phyloP scores from a whole-genome alignment of 1,140 invertebrate genomes.

The Cataglyphis hispanica region DNA sequence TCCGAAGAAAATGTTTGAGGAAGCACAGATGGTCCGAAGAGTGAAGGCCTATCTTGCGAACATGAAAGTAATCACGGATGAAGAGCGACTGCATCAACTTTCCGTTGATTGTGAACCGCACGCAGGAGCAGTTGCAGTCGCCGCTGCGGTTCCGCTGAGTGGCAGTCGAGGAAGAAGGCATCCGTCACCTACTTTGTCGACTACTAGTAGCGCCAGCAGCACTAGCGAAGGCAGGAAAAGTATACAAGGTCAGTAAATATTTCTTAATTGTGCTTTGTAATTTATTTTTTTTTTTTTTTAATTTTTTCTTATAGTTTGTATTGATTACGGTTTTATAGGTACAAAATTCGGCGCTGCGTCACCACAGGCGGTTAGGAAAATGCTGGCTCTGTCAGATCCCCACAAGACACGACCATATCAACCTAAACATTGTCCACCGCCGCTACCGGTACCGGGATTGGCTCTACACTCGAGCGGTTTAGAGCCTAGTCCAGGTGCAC shows the following conservation, averaged over 20 bases:
- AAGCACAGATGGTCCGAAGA: slow-evolving; percentile 98
- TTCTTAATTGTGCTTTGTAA: background rate
- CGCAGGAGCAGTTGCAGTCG: slow-evolving; percentile 87
- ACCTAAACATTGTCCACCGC: slow-evolving; percentile 89
- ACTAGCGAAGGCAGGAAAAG: slow-evolving; percentile 92
- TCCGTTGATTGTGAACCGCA: slow-evolving; percentile 96
- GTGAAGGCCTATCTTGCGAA: slow-evolving; percentile 98
- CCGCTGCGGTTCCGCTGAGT: slow-evolving; percentile 84
- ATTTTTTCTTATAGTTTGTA: background rate
- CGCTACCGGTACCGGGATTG: slow-evolving; percentile 85
- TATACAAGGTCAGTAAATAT: slow-evolving; percentile 81
- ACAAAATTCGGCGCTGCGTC: slow-evolving; percentile 96
- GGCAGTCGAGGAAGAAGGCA: slow-evolving; percentile 90
- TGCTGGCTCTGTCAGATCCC: slow-evolving; percentile 94
- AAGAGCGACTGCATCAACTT: slow-evolving; percentile 95
- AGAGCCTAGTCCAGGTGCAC: slow-evolving; percentile 90
- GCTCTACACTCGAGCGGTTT: slow-evolving; percentile 85
- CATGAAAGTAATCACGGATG: slow-evolving; percentile 96
- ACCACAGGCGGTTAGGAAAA: slow-evolving; percentile 97
- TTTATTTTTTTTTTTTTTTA: background rate
- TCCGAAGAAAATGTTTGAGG: slow-evolving; percentile 99
- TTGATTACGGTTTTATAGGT: slow-evolving; percentile 73
- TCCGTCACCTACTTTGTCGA: slow-evolving; percentile 95
- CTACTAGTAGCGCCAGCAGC: slow-evolving; percentile 95
- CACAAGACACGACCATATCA: slow-evolving; percentile 96